Evolutionary conservation across 2,797 vertebrate genomes (phyloP).

Genomic region (Arctocebus calabarensis): DNA sequence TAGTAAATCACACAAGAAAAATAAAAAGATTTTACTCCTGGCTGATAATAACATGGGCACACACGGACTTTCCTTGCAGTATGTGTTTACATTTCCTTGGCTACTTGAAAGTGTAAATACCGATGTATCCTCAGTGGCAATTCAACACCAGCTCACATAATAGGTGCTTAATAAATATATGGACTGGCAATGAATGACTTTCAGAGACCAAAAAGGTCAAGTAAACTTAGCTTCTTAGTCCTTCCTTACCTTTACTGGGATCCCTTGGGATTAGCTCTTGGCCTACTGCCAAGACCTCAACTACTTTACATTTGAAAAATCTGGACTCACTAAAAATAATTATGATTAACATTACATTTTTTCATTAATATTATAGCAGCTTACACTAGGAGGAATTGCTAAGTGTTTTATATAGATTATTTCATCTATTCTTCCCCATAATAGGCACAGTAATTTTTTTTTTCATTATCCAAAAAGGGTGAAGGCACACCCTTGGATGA

Average conservation of each 20-base stretch:
- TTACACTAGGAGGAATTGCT: neutral
- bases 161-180: neutral
- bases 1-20: neutral
- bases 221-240: neutral
- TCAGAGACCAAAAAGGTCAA: neutral
- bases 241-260: neutral
- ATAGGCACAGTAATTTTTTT: neutral
- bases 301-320: neutral
- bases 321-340: conserved; percentile 3
- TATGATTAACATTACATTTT: neutral
- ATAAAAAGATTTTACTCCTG: neutral
- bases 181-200: neutral
- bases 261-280: neutral
- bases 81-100: neutral
- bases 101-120: neutral
- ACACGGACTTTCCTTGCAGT: neutral
- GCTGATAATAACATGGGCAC: neutral
- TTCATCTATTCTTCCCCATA: neutral
- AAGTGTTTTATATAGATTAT: neutral
- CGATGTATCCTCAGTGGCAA: neutral
- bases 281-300: neutral
- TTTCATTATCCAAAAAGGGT: conserved; percentile 15
- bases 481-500: neutral
- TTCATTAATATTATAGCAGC: neutral
- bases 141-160: neutral